Conservation (phyloP, 2,113 vertebrate genomes). For the Vulpes vulpes region DNA sequence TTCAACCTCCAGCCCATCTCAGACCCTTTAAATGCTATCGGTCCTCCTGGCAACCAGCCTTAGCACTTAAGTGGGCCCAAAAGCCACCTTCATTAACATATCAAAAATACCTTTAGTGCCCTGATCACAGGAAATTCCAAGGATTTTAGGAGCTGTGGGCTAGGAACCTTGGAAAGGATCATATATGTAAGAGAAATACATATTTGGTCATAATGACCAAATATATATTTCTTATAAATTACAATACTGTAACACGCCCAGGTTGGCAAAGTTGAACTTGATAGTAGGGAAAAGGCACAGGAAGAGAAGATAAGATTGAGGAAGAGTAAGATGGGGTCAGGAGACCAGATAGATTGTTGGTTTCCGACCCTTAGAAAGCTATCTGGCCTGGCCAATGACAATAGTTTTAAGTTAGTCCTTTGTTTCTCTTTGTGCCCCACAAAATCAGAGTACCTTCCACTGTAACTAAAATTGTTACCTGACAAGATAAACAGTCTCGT, state of each 20-base stretch:
- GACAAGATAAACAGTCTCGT: neutral
- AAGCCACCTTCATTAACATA: neutral
- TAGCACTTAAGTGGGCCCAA: neutral
- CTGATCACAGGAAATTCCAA: neutral
- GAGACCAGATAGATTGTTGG: accelerated
- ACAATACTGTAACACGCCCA: neutral
- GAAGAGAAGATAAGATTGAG: neutral
- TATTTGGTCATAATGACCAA: neutral
- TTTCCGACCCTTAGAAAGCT: neutral
- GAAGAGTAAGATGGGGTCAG: neutral
- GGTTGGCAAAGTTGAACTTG: neutral
- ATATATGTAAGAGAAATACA: neutral
- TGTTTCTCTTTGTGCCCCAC: neutral
- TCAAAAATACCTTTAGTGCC: neutral
- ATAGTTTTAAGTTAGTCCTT: neutral
- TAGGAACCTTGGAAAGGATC: neutral
- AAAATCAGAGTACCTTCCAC: neutral
- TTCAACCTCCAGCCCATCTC: neutral
- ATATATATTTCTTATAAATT: neutral
- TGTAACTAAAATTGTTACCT: neutral
- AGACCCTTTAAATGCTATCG: neutral
- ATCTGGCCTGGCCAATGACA: neutral
- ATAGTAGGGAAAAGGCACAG: neutral
- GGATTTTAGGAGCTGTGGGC: neutral
- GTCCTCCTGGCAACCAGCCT: neutral